Percentiles rank a stretch among this genome's conserved stretches.
phyloP scores from a whole-genome alignment of 2,888 invertebrate genomes.

The Bruchidius siliquastri region DNA sequence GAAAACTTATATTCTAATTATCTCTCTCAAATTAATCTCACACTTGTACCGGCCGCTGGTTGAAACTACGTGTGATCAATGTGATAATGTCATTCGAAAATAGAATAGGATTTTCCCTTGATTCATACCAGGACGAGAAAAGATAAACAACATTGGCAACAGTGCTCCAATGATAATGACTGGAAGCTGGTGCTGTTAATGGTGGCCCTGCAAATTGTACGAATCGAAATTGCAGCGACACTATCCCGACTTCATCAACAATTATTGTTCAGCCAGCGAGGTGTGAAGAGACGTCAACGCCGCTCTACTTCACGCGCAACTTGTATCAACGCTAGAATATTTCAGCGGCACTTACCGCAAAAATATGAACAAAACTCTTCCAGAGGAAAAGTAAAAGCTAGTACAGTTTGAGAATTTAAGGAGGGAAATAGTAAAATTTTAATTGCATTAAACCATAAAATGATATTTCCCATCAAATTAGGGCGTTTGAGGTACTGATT shows the following conservation, averaged over 20 bases:
- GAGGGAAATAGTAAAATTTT: no score
- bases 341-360: background rate
- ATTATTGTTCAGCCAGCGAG: background rate
- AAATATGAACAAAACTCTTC: background rate
- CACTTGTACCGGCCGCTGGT: no score
- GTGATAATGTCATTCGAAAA: no score
- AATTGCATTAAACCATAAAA: no score
- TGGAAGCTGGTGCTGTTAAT: background rate
- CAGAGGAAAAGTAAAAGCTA: background rate
- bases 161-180: background rate
- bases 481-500: no score
- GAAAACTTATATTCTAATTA: no score
- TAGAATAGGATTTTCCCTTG: no score
- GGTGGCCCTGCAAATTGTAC: background rate
- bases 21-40: no score
- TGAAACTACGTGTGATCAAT: no score
- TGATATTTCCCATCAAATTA: no score
- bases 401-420: no score
- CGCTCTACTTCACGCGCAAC: background rate
- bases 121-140: no score
- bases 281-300: background rate
- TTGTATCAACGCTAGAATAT: background rate
- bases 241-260: background rate
- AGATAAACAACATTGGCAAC: background rate
- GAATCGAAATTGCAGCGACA: background rate